Conservation (phyloP, 1,140 invertebrate species). For the Laodelphax striatellus region DNA sequence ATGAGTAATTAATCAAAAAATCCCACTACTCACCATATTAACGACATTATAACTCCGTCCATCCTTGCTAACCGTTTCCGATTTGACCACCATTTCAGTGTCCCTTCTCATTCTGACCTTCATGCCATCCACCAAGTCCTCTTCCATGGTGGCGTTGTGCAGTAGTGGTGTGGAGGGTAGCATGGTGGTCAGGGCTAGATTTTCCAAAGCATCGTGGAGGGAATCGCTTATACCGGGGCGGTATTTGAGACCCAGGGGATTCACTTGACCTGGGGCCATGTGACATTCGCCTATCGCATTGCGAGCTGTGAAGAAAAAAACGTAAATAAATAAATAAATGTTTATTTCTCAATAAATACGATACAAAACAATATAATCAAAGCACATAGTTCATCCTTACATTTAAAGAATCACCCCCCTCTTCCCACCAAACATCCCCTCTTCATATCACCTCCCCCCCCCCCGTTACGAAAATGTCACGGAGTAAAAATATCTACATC, state of each 20-base stretch:
- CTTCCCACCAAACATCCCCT: no score
- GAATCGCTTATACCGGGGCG: conserved; percentile 39
- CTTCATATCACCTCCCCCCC: no score
- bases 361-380: no score
- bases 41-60: conserved; percentile 59
- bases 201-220: conserved; percentile 1
- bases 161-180: neutral
- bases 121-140: neutral
- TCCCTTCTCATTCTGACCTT: conserved; percentile 40
- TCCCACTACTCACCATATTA: conserved; percentile 48
- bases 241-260: conserved; percentile 51
- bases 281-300: conserved; percentile 46
- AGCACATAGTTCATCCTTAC: no score
- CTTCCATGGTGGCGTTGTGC: conserved; percentile 1
- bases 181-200: neutral
- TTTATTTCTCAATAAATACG: no score
- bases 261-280: conserved; percentile 43
- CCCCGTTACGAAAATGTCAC: no score
- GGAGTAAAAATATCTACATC: no score
- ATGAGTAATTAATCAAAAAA: neutral
- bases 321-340: no score
- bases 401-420: no score
- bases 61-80: conserved; percentile 54
- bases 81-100: conserved; percentile 55
- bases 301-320: conserved; percentile 30